Evolutionary conservation across 2,888 invertebrate genomes (phyloP), one percentile per base, ranked within the genome.

Genomic region (Parnassius apollo): DNA sequence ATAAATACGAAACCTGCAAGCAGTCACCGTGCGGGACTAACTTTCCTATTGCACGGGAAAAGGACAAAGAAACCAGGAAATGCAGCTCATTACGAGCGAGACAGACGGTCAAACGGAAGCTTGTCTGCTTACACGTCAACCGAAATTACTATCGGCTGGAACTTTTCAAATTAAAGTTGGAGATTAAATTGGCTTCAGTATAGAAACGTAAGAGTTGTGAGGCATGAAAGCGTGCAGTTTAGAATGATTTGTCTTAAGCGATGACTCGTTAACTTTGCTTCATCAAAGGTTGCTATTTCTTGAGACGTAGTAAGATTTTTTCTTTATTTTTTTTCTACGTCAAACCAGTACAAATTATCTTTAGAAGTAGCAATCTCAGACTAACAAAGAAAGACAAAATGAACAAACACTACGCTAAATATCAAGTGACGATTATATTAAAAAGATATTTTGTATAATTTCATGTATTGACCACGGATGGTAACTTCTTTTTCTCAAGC

Each of bases 91-190:
- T 73, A 71, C 61, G 67, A 65, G 63, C 66, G 68, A 66, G 74
- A 72, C 73, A 64, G 75, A 71, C 78, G 69, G 72, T 73, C 75
- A 73, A 71, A 73, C 71, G 70, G 68, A 62, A 70, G 69, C 72
- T 71, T 64, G 75, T 75, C 74, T 67, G 62, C 65, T 69, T 66
- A 68, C 70, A 72, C 74, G 78, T 75, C 78, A 76, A 64, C 62
- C 68, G 65, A 72, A 75, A 73, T 73, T 71, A 72, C 71, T 71
- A 69, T 69, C 67, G 69, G 59, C 61, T 60, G 66, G 68, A 75
- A 78, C 72, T 79, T 81, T 75, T 72, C 77, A 75, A 75, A 76
- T 79, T 75, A 75, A 78, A 78, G 72, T 77, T 76, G 68, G 67
- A 59, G 66, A 65, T 65, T 63, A 64, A 69, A 69, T 69, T 66